phyloP scores from a whole-genome alignment of 2,113 vertebrate genomes.

The Periophthalmus modestus region DNA sequence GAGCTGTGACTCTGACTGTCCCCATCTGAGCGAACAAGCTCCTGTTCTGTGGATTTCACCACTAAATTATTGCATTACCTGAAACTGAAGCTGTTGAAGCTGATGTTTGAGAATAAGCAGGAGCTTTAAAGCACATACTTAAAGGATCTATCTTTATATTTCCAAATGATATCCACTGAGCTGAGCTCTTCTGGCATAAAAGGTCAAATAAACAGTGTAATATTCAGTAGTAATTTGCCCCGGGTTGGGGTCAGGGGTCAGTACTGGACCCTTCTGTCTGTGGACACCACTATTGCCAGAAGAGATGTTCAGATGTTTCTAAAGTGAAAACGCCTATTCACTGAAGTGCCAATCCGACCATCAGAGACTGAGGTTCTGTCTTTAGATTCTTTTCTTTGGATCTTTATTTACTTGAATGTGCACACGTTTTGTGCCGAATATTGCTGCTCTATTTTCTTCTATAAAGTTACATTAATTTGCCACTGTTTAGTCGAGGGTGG shows the following conservation, averaged over 20 bases:
- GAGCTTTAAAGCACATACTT: slow-evolving; percentile 3
- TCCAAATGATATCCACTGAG: slow-evolving; percentile 55
- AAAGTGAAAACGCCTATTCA: slow-evolving; percentile 77
- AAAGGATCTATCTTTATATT: not conserved
- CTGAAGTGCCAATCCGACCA: slow-evolving; percentile 85
- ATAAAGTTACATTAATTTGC: slow-evolving; percentile 72
- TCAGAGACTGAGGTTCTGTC: slow-evolving; percentile 79
- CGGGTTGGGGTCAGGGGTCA: not conserved
- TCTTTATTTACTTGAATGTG: slow-evolving; percentile 82
- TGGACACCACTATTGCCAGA: slow-evolving; percentile 46
- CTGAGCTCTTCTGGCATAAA: slow-evolving; percentile 40
- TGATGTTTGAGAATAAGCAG: slow-evolving; percentile 3
- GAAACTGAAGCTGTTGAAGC: slow-evolving; percentile 4
- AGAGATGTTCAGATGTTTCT: slow-evolving; percentile 49
- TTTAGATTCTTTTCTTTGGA: slow-evolving; percentile 63
- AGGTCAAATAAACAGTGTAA: slow-evolving; percentile 43
- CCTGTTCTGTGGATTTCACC: slow-evolving; percentile 56
- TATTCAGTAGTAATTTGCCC: slow-evolving; percentile 38
- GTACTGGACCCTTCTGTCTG: slow-evolving; percentile 40
- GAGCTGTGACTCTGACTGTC: slow-evolving; percentile 60
- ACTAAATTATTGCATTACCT: not conserved
- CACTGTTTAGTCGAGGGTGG: slow-evolving; percentile 70
- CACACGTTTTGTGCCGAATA: slow-evolving; percentile 79
- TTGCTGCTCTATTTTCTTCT: slow-evolving; percentile 82
- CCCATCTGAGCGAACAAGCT: slow-evolving; percentile 42